Base-by-base conservation (phyloP, 2,888 invertebrate species). In the Lasius fuliginosus region DNA sequence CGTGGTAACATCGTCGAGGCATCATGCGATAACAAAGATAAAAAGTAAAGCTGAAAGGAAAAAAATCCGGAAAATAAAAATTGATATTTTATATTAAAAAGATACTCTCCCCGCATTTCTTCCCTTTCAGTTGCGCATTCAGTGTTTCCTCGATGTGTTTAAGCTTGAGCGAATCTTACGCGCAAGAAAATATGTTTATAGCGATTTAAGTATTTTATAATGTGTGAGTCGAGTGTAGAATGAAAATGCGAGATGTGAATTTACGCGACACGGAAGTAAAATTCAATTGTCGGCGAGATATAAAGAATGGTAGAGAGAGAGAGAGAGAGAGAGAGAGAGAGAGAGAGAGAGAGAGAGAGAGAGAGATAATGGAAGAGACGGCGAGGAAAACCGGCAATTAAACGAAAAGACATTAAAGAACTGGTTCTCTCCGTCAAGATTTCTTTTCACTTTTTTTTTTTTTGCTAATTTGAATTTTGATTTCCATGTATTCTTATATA, bases 401-500 rank as follows among this genome's bases (percentile, higher is more conserved):
- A 79, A 64, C 82, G 71, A 81, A 46, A 88, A 90, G 85, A 90
- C 84, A 86, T 88, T 85, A 86, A 91, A 91, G 92, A 93, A 93
- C 93, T 92, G 93, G 93, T 93, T 93, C 92, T 90, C 88, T 89
- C 89, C 83, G 71, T 71, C 88, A 49, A 49, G 82, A 86, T 86
- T 90, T 90, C 85, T 89, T 85, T 86, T 89, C 87, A 89, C 75
- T 77, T 23, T 90, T 85, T 84, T 90, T 85, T 84, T 90, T 84
- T 90, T 89, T 86, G 86, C 86, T 89, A 89, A 89, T 89, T 82
- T 76, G 82, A 87, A 90, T 91, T 89, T 88, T 86, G 88, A 89
- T 89, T 85, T 87, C 82, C 84, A 86, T 87, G 77, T 82, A 85
- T 88, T 75, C 86, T 60, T 73, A 76, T 60, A 71, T 71, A 82